Conservation (phyloP, 2,888 invertebrate species). For the Lamellibrachia satsuma region DNA sequence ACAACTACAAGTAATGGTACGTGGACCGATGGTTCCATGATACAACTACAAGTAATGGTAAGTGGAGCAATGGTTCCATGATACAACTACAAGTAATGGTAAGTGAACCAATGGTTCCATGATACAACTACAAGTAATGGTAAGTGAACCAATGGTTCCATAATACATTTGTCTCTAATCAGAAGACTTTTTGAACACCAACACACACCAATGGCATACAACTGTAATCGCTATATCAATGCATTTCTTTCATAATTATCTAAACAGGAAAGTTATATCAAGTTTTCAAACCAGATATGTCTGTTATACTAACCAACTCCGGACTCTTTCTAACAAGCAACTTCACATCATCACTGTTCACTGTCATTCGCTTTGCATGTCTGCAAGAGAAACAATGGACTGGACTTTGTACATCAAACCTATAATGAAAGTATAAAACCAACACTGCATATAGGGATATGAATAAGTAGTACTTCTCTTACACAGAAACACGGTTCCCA, state of each 20-base stretch:
- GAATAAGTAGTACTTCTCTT: too few relatives aligned
- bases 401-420: too few relatives aligned
- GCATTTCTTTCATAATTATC: background rate
- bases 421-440: too few relatives aligned
- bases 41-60: background rate
- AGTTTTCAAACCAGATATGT: background rate
- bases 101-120: too few relatives aligned
- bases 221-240: background rate
- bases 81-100: background rate
- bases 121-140: background rate
- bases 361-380: conserved; percentile 73
- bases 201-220: background rate
- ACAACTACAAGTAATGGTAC: too few relatives aligned
- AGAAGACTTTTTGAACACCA: background rate
- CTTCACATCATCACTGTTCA: conserved; percentile 75
- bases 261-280: background rate
- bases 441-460: too few relatives aligned
- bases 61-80: too few relatives aligned
- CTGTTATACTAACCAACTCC: conserved; percentile 68
- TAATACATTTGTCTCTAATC: background rate
- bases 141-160: too few relatives aligned
- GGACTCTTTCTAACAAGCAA: conserved; percentile 73
- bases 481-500: too few relatives aligned
- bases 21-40: background rate
- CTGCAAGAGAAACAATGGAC: conserved; percentile 64